These are phyloP conservation scores for Drosophila guanche DNA, from an alignment of 1,140 invertebrate species.

Conservation along the genomic window DNA sequence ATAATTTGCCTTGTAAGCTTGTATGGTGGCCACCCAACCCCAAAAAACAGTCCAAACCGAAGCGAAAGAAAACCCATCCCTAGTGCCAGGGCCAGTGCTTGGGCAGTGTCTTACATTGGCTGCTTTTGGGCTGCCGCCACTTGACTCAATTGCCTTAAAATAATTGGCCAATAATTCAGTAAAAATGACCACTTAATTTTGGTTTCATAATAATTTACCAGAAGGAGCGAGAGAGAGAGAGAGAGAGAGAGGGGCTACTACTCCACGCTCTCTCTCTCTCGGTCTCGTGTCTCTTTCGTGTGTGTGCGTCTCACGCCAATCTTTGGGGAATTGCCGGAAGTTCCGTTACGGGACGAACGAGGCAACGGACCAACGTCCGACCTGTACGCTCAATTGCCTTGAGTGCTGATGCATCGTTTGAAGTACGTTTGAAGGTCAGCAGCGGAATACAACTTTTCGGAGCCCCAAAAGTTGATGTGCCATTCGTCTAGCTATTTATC, in stretches of 20 bases:
- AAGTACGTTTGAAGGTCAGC: constrained; percentile 64
- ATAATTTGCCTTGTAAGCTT: constrained; percentile 72
- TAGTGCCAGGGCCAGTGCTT: not conserved
- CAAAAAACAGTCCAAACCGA: too few species aligned
- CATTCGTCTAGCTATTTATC: constrained; percentile 1
- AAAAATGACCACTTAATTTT: constrained; percentile 79
- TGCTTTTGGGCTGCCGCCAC: constrained; percentile 24
- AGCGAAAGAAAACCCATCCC: not conserved
- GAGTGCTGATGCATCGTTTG: constrained; percentile 28
- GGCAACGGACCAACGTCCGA: not conserved
- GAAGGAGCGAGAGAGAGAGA: constrained; percentile 1
- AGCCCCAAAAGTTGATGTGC: constrained; percentile 7
- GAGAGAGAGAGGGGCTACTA: too few species aligned
- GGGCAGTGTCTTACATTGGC: constrained; percentile 12
- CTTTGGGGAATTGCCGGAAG: constrained; percentile 67
- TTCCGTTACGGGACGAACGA: constrained; percentile 6
- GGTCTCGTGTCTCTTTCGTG: constrained; percentile 1
- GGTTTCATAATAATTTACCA: constrained; percentile 69
- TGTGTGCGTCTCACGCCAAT: constrained; percentile 54
- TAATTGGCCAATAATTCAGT: constrained; percentile 81
- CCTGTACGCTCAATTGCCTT: constrained; percentile 48
- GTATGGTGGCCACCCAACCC: constrained; percentile 6
- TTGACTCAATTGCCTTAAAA: constrained; percentile 79
- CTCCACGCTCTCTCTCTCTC: too few species aligned
- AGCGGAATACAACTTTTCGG: constrained; percentile 1